Evolutionary conservation across 2,113 vertebrate species (phyloP).

Genomic region (Todiramphus chloris): DNA sequence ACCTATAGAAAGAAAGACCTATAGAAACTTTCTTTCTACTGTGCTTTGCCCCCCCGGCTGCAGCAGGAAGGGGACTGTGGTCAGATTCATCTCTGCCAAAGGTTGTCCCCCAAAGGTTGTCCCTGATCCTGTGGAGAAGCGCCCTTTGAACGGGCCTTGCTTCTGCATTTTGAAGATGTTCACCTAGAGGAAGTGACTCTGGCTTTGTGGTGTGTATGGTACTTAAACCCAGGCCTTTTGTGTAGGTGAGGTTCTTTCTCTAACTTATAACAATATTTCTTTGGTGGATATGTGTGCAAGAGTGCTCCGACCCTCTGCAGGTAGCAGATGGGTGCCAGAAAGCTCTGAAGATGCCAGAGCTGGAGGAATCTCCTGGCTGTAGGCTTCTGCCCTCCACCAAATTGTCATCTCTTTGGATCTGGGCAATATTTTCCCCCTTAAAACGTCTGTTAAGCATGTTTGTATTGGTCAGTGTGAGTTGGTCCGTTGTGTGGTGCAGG

Average conservation of each 20-base stretch:
- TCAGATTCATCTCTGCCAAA: neutral
- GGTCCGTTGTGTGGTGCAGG: neutral
- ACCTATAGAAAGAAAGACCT: neutral
- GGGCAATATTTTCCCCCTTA: neutral
- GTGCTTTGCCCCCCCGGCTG: too few species aligned
- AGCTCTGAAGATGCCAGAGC: neutral
- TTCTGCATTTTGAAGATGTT: neutral
- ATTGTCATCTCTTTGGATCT: neutral
- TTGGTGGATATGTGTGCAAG: accelerated
- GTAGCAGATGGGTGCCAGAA: neutral
- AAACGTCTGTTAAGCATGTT: neutral
- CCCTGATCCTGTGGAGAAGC: neutral
- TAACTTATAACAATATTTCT: neutral
- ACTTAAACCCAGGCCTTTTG: neutral
- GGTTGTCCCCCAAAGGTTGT: neutral
- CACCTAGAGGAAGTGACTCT: neutral
- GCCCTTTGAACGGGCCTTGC: neutral
- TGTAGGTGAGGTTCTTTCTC: neutral
- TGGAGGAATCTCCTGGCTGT: neutral
- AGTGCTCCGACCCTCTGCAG: accelerated
- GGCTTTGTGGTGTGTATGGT: accelerated
- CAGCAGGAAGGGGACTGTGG: neutral
- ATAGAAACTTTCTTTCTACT: neutral
- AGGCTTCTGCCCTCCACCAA: neutral
- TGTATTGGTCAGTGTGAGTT: neutral